phyloP scores from a whole-genome alignment of 2,888 invertebrate species.

The Phortica okadai region DNA sequence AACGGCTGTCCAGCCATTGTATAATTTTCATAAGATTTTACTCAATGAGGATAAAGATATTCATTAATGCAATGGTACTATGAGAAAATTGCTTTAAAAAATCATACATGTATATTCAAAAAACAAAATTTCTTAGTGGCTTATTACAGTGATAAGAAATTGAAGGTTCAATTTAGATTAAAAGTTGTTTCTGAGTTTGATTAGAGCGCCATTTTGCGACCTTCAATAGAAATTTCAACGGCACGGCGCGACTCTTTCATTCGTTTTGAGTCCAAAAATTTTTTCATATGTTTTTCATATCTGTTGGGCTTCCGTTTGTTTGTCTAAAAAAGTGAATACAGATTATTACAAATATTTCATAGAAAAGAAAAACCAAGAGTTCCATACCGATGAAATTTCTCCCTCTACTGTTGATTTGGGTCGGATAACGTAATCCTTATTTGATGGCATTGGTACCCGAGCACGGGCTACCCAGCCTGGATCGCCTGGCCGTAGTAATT shows the following conservation, averaged over 20 bases:
- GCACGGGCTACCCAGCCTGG: conserved; percentile 97
- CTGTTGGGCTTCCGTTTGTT: conserved; percentile 91
- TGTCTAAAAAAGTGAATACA: conserved; percentile 71
- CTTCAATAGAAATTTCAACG: conserved; percentile 96
- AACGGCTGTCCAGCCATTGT: too few relatives aligned
- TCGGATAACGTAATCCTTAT: conserved; percentile 96
- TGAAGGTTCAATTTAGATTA: too few relatives aligned
- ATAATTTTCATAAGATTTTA: too few relatives aligned
- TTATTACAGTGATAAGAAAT: too few relatives aligned
- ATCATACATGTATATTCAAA: too few relatives aligned
- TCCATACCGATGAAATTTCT: conserved; percentile 86
- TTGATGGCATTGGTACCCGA: conserved; percentile 95
- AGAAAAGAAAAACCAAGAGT: conserved; percentile 1
- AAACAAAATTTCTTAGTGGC: too few relatives aligned
- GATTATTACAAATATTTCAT: conserved; percentile 2
- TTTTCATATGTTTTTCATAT: conserved; percentile 94
- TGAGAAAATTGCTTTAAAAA: too few relatives aligned
- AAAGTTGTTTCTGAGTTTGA: background rate
- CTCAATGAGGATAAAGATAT: too few relatives aligned
- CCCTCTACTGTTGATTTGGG: conserved; percentile 94
- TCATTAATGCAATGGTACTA: too few relatives aligned
- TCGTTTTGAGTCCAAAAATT: conserved; percentile 90
- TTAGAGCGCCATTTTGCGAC: conserved; percentile 95
- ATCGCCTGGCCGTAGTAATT: conserved; percentile 92
- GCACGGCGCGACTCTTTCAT: conserved; percentile 88